Base-by-base conservation (phyloP, 2,888 invertebrate species). In the Cosmopolites sordidus region DNA sequence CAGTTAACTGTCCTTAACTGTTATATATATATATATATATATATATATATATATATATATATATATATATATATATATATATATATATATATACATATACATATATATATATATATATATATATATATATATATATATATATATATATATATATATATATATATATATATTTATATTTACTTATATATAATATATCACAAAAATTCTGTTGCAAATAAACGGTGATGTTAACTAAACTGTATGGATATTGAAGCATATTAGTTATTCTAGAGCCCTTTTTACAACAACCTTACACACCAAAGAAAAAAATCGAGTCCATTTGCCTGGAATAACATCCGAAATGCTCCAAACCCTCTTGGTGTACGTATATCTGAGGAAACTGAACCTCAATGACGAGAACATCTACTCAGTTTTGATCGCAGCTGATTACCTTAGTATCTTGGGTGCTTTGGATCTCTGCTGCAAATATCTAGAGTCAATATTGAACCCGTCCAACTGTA, bases 391-490 rank as follows among this genome's bases (percentile, higher is more conserved):
- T 52, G 81, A 83, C 30, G 81, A 84, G 27, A 94, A 92, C 68
- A 92, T 93, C 0, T 86, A 87, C 65, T 82, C 86, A 65, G 76
- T 95, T 11, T 78, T 94, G 37, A 83, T 88, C 63, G 86, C 89
- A 0, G 91, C 94, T 2, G 94, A 95, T 76, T 94, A 92, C 70
- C 82, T 95, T 48, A 86, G 89, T 64, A 87, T 94, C 61, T 76
- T 87, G 41, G 91, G 91, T 0, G 83, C 94, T 40, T 78, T 92
- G 45, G 83, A 87, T 60, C 79, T 87, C 15, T 94, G 94, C 73
- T 88, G 87, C 66, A 82, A 87, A 42, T 91, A 83, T 67, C 78
- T 95, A 12, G 78, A 81, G 48, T 74, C 74, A 38, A 82, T 83
- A 51, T 75, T 95, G 15, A 83, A 77, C 12, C 82, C 88, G 0